A percentile compares a stretch with the other conserved stretches of the same genome.
phyloP scores from a whole-genome alignment of 2,888 invertebrate genomes.

The Epsilonema sp. region DNA sequence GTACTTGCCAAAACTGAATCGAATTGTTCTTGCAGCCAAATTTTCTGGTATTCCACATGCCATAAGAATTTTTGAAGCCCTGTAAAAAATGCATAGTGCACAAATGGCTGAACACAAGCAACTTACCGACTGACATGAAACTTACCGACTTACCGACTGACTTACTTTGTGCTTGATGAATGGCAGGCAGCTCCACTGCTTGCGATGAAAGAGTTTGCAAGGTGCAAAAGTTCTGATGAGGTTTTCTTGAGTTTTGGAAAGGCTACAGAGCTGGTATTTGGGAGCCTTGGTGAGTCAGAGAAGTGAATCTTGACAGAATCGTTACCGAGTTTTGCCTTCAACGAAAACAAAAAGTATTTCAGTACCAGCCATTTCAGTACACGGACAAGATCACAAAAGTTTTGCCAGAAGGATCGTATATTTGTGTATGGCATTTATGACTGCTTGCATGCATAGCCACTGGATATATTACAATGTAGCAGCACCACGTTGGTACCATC shows the following conservation, averaged over 20 bases:
- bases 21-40: conserved; percentile 35
- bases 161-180: too few species aligned
- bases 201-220: conserved; percentile 33
- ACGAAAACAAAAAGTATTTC: too few species aligned
- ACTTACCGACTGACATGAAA: conserved; percentile 11
- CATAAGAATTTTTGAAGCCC: conserved; percentile 33
- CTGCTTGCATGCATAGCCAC: too few species aligned
- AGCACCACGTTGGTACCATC: too few species aligned
- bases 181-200: conserved; percentile 42
- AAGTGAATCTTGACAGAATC: too few species aligned
- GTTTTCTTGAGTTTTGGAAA: conserved; percentile 25
- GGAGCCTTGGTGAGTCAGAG: conserved; percentile 27
- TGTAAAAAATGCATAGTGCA: conserved; percentile 12
- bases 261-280: conserved; percentile 38
- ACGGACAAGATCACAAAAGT: too few species aligned
- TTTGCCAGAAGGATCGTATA: too few species aligned
- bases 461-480: too few species aligned
- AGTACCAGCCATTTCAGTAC: too few species aligned
- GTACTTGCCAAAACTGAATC: conserved; percentile 39
- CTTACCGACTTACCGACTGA: too few species aligned
- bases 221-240: conserved; percentile 31
- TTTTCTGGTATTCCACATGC: conserved; percentile 34
- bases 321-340: too few species aligned
- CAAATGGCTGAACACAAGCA: not conserved
- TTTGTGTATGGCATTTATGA: too few species aligned